Base-by-base conservation (phyloP, 2,888 invertebrate genomes). In the Cartodere bifasciata region DNA sequence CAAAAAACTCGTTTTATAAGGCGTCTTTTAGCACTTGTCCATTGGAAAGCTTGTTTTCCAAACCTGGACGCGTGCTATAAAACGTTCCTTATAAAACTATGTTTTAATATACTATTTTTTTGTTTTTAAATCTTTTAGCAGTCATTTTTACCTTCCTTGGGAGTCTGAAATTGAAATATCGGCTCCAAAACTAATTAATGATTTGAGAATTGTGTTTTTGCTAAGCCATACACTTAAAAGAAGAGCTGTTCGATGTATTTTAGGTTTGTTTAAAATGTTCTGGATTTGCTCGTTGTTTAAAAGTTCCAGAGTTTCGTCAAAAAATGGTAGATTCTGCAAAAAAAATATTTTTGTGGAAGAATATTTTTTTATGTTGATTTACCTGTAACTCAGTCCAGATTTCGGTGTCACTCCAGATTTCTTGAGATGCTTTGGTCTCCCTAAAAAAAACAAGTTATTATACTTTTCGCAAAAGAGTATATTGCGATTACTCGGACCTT, bases 111-210 rank as follows among this genome's bases (percentile, higher is more conserved):
- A 7, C 6, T 17, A 17, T 17, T 17, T 6, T 6, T 6, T 17
- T 17, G 15, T 11, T 28, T 28, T 28, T 28, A 14, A 15, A 13
- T 28, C 15, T 28, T 3, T 3, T 13, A 13, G 4, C 9, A 14
- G 9, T 28, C n/a, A 4, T 27, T 30, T 31, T 57, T 64, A 75
- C 78, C 76, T 71, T 44, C 82, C 83, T 32, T 66, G 68, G 14
- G 63, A 62, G 50, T 88, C 88, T 16, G 62, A 55, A 6, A 64
- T 65, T 42, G 80, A 72, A 10, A 77, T 68, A 47, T 74, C 65
- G 2, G 75, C 72, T 1, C 72, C 72, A 25, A 64, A 53, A 13
- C 64, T 60, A 23, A 77, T 44, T 7, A 77, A 51, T 38, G 54
- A 56, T 29, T 62, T 58, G n/a, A 75, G 52, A 16, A 74, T 46